These are phyloP conservation scores for Aplysina aerophoba DNA, from an alignment of 37 sponge, comb jelly and placozoan genomes.

Conservation along the genomic window DNA sequence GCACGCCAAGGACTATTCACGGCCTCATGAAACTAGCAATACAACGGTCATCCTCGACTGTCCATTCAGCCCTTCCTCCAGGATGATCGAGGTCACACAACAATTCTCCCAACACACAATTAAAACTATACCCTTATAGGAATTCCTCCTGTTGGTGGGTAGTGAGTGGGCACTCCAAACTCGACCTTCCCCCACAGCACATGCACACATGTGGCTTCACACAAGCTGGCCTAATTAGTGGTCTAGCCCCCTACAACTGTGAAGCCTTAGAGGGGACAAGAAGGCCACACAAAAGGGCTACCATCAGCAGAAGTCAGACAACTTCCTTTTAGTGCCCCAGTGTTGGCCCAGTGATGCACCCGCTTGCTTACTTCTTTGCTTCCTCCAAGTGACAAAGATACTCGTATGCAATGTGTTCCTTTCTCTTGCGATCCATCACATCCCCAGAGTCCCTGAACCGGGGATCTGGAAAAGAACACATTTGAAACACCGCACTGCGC, in stretches of 20 bases:
- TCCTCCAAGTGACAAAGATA: slow-evolving; percentile 99
- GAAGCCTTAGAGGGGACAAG: no score
- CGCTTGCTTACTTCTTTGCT: slow-evolving; percentile 83
- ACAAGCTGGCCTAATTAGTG: no score
- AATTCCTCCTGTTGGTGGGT: not conserved
- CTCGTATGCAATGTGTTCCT: slow-evolving; percentile 96
- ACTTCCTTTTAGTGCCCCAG: not conserved
- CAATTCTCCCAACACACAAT: no score
- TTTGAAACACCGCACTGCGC: not conserved
- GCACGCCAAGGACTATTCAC: no score
- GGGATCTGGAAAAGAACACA: slow-evolving; percentile 6
- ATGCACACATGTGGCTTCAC: no score
- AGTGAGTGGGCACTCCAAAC: not conserved
- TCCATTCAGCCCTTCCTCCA: no score
- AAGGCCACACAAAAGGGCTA: no score
- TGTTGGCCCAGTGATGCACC: not conserved
- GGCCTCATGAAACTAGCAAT: no score
- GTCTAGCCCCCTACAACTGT: no score
- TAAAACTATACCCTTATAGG: not conserved
- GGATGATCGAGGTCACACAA: no score
- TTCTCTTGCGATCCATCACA: slow-evolving; percentile 90
- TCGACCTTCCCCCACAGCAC: not conserved
- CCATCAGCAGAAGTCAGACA: no score
- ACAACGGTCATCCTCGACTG: no score
- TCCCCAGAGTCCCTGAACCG: slow-evolving; percentile 36